Evolutionary conservation across 2,797 vertebrate genomes (phyloP).

Genomic region (Dromococcyx pavoninus): DNA sequence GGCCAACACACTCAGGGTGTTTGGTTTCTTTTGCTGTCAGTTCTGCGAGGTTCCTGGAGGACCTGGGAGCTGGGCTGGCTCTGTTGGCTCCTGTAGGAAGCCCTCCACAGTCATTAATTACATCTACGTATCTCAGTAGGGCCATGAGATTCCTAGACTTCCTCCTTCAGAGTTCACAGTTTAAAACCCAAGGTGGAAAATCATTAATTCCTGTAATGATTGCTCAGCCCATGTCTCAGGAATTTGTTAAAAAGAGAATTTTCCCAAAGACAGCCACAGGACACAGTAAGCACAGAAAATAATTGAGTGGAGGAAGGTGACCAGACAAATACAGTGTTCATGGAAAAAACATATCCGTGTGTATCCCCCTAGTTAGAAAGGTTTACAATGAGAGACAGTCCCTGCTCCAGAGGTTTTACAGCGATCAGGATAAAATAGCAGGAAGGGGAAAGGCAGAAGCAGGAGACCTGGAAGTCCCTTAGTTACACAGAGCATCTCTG

Average conservation of each 20-base stretch:
- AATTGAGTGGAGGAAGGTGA: neutral
- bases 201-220: neutral
- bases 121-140: neutral
- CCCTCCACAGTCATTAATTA: neutral
- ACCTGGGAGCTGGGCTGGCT: neutral
- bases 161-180: neutral
- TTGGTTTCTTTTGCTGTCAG: neutral
- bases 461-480: neutral
- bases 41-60: neutral
- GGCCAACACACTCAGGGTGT: accelerated
- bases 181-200: neutral
- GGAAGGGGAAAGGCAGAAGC: neutral
- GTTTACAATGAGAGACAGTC: neutral
- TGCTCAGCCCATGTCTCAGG: neutral
- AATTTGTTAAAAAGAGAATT: neutral
- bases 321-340: neutral
- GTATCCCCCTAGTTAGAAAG: neutral
- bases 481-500: neutral
- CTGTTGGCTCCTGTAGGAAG: neutral
- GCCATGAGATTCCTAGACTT: neutral
- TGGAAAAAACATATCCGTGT: accelerated
- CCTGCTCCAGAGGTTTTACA: neutral
- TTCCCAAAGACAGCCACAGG: neutral
- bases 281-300: neutral
- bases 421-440: neutral